These are phyloP conservation scores for Pipistrellus kuhlii DNA, from an alignment of 2,797 vertebrate genomes.

Conservation along the genomic window DNA sequence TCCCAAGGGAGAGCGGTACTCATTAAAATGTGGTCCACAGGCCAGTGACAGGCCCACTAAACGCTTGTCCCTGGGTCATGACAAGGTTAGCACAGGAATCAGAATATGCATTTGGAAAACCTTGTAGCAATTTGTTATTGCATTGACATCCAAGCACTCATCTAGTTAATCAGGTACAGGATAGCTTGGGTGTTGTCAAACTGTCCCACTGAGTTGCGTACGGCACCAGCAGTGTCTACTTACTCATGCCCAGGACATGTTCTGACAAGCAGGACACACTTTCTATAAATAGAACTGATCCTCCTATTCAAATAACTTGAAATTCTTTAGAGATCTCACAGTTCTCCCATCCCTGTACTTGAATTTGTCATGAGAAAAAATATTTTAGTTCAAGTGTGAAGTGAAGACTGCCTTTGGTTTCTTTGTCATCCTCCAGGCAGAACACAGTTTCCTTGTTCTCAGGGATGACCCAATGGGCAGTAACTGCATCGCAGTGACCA, in stretches of 20 bases:
- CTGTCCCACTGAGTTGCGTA: not conserved
- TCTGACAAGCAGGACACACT: no score
- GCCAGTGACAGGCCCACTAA: not conserved
- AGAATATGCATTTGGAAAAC: not conserved
- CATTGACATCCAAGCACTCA: not conserved
- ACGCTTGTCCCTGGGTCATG: not conserved
- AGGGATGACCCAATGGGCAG: rapidly evolving
- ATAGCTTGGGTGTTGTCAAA: not conserved
- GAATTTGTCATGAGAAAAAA: not conserved
- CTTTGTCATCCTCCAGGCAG: not conserved
- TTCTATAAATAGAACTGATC: not conserved
- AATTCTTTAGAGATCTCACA: not conserved
- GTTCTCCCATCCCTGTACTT: not conserved
- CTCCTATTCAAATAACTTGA: not conserved
- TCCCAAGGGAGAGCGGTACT: not conserved
- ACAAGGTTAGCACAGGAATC: not conserved
- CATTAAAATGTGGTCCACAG: not conserved
- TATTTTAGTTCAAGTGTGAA: not conserved
- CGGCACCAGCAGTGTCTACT: not conserved
- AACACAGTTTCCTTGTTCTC: no score
- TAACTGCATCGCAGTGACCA: not conserved
- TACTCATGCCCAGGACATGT: not conserved
- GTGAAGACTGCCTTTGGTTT: not conserved
- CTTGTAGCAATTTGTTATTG: not conserved
- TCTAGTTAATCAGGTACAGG: not conserved